Evolutionary conservation across 1,140 invertebrate species (phyloP).

Genomic region (Diachasma alloeum): DNA sequence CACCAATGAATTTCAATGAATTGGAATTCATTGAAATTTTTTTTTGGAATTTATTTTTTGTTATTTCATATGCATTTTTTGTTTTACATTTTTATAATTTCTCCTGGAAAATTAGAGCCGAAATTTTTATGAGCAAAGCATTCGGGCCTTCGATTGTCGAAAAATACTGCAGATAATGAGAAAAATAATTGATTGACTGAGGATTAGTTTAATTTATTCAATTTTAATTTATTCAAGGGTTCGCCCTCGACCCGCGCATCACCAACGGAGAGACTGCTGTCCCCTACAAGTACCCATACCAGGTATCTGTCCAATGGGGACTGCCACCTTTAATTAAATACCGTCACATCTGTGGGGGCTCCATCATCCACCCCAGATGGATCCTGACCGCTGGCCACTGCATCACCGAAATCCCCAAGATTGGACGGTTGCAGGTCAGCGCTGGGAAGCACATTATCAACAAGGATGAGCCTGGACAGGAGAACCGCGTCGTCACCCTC

Average conservation of each 20-base stretch:
- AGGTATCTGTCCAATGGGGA: slow-evolving; percentile 48
- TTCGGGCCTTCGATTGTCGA: too few species aligned
- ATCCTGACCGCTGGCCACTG: slow-evolving; percentile 68
- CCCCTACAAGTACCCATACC: slow-evolving; percentile 56
- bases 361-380: slow-evolving; percentile 59
- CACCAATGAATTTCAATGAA: too few species aligned
- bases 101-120: too few species aligned
- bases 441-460: slow-evolving; percentile 57
- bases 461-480: slow-evolving; percentile 52
- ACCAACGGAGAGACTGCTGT: slow-evolving; percentile 43
- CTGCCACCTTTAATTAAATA: slow-evolving; percentile 30
- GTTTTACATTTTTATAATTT: too few species aligned
- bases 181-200: not conserved
- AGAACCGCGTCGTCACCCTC: slow-evolving; percentile 51
- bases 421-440: slow-evolving; percentile 41
- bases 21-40: too few species aligned
- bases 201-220: not conserved
- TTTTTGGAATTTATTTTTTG: too few species aligned
- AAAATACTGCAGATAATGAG: not conserved
- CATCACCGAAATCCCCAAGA: slow-evolving; percentile 39
- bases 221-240: slow-evolving; percentile 11
- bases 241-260: slow-evolving; percentile 33
- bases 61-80: too few species aligned
- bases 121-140: too few species aligned
- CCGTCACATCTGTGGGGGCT: slow-evolving; percentile 65